phyloP scores from a whole-genome alignment of 2,113 vertebrate species.

The Tachysurus fulvidraco region DNA sequence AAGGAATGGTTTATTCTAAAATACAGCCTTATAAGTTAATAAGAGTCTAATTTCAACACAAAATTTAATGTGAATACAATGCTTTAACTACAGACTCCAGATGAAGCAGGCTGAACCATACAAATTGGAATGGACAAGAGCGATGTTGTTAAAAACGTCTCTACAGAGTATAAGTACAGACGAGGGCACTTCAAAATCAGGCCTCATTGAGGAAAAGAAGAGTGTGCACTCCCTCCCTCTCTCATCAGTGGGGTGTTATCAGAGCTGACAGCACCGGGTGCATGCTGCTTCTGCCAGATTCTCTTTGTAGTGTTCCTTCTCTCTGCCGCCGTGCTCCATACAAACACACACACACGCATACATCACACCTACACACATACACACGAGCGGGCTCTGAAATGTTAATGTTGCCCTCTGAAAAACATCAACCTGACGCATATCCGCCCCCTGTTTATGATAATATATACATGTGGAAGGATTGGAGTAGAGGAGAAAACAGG shows the following conservation, averaged over 20 bases:
- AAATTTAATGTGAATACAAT: neutral
- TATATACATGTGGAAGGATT: slow-evolving; percentile 73
- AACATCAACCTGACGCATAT: slow-evolving; percentile 67
- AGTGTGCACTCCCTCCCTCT: slow-evolving; percentile 53
- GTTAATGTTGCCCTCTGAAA: slow-evolving; percentile 74
- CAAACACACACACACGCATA: slow-evolving; percentile 42
- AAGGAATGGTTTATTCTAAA: neutral
- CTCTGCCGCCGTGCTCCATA: slow-evolving; percentile 19
- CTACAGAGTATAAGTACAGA: neutral
- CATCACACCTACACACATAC: slow-evolving; percentile 41
- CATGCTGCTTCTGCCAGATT: slow-evolving; percentile 35
- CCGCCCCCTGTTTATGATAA: slow-evolving; percentile 73
- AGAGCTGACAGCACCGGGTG: slow-evolving; percentile 40
- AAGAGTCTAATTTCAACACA: neutral
- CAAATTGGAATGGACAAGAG: slow-evolving; percentile 2
- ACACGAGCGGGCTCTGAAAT: slow-evolving; percentile 71
- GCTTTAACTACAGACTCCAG: neutral
- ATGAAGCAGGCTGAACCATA: neutral
- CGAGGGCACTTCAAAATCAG: slow-evolving; percentile 37
- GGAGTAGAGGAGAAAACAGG: slow-evolving; percentile 57
- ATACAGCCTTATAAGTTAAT: neutral
- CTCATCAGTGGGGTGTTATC: slow-evolving; percentile 38
- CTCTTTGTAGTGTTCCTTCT: slow-evolving; percentile 35
- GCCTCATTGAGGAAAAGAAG: slow-evolving; percentile 45
- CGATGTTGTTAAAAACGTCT: neutral